phyloP scores from a whole-genome alignment of 2,888 invertebrate species.

The Odontomyia ornata region DNA sequence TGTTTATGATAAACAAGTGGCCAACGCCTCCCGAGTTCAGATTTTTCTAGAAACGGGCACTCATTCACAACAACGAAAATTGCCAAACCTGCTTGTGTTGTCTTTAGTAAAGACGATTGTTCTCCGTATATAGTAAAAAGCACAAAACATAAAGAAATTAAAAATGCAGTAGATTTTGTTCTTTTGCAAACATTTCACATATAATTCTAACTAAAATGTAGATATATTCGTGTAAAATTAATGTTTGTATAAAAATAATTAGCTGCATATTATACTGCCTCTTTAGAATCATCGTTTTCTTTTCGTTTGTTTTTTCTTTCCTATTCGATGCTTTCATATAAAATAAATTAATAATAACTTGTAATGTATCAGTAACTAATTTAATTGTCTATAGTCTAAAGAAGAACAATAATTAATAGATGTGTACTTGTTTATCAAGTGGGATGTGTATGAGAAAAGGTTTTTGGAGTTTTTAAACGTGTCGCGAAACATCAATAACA shows the following conservation, averaged over 20 bases:
- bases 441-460: slow-evolving; percentile 24
- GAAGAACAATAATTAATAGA: background rate
- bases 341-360: slow-evolving; percentile 39
- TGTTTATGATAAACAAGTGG: too few species aligned
- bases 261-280: background rate
- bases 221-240: slow-evolving; percentile 8
- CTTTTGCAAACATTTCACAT: slow-evolving; percentile 29
- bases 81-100: too few species aligned
- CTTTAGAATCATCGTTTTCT: background rate
- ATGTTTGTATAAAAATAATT: slow-evolving; percentile 30
- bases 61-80: too few species aligned
- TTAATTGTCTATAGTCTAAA: background rate
- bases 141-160: background rate
- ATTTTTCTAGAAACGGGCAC: too few species aligned
- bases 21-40: too few species aligned
- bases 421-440: slow-evolving; percentile 32
- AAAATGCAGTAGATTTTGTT: slow-evolving; percentile 27
- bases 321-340: slow-evolving; percentile 7
- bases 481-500: slow-evolving; percentile 68
- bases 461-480: slow-evolving; percentile 39
- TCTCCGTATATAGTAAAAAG: too few species aligned
- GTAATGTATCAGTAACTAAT: slow-evolving; percentile 1
- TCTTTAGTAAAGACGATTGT: too few species aligned
- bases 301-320: background rate
- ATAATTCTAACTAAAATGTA: slow-evolving; percentile 37